Evolutionary conservation across 2,113 vertebrate species (phyloP).

Genomic region (Trochalopteron elliotii): DNA sequence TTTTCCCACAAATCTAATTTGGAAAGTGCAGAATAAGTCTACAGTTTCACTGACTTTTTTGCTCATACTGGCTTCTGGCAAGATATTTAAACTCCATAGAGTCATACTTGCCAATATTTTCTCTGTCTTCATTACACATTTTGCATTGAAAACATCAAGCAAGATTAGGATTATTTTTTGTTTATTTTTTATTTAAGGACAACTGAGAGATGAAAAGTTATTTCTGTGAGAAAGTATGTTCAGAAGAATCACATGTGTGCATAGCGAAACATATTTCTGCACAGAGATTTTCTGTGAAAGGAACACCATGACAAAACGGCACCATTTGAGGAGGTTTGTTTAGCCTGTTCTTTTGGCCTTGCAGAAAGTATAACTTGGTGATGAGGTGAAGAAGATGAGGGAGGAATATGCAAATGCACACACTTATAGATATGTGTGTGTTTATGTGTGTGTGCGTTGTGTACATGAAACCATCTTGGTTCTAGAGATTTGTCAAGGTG

Average conservation of each 20-base stretch:
- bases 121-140: background rate
- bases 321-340: background rate
- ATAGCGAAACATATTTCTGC: background rate
- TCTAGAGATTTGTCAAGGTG: background rate
- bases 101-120: background rate
- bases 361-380: background rate
- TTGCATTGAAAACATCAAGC: background rate
- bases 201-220: background rate
- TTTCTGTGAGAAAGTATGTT: background rate
- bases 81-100: background rate
- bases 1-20: background rate
- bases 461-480: background rate
- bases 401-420: fast-evolving
- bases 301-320: background rate
- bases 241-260: background rate
- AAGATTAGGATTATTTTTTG: background rate
- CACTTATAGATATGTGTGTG: fast-evolving
- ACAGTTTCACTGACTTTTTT: background rate
- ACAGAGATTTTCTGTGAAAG: background rate
- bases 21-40: background rate
- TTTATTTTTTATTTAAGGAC: background rate
- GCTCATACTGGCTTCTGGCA: background rate
- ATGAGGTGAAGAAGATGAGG: background rate
- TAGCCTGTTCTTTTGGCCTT: background rate
- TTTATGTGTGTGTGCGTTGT: background rate